phyloP scores from a whole-genome alignment of 2,888 invertebrate genomes.

The Alviniconcha strummeri region DNA sequence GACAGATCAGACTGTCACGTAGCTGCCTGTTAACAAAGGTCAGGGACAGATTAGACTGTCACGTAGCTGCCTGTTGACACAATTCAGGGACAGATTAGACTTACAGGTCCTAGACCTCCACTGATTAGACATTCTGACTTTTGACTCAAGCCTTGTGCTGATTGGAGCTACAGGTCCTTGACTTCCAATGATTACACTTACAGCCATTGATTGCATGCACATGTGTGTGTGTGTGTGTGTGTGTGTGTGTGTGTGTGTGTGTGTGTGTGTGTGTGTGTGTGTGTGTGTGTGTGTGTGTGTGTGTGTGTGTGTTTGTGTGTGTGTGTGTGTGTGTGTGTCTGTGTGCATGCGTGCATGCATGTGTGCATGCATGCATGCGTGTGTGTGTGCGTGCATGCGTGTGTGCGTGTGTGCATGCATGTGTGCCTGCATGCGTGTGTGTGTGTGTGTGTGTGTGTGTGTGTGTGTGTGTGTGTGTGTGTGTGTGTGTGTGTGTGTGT shows the following conservation, averaged over 20 bases:
- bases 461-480: neutral
- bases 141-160: too few relatives aligned
- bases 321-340: neutral
- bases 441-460: neutral
- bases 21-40: too few relatives aligned
- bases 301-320: neutral
- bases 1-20: too few relatives aligned
- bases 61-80: too few relatives aligned
- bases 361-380: neutral
- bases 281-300: neutral
- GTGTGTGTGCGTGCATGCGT: neutral
- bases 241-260: neutral
- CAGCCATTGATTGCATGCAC: neutral
- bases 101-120: too few relatives aligned
- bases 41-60: too few relatives aligned
- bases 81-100: too few relatives aligned
- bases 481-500: too few relatives aligned
- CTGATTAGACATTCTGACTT: too few relatives aligned
- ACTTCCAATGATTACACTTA: too few relatives aligned
- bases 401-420: neutral
- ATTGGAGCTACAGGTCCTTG: too few relatives aligned
- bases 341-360: neutral
- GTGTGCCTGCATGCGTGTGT: neutral
- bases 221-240: neutral
- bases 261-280: neutral